Base-by-base conservation (phyloP, 2,113 vertebrate species). In the Onychorhynchus coronatus region DNA sequence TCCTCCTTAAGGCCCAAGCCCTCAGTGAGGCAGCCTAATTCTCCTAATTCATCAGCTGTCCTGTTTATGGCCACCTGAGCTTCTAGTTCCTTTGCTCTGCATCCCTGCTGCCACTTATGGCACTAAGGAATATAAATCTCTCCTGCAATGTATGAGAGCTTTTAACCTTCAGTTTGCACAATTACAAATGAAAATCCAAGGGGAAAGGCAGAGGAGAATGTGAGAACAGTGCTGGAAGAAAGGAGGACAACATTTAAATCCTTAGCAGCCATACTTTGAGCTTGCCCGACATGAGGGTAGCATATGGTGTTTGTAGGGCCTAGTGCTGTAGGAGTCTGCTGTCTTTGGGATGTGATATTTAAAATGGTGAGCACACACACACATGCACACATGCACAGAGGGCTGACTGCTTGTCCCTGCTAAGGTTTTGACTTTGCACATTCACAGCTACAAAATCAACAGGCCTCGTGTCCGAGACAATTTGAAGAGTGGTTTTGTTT, bases 261-360 rank as follows among this genome's bases (percentile, higher is more conserved):
- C 50, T 70, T 37, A 42, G 61, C 30, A 65, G 12, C 35, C 12
- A 4, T 55, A 24, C 46, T 50, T 67, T 56, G 52, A 88, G 20
- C 79, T 89, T 74, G 37, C 35, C 66, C 35, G 75, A 15, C 6
- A 5, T 6, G n/a, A 28, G 12, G 4, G 8, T 16, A 4, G 3
- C 0, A 1, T 15, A 22, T 4, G 6, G 47, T 21, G 31, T 42
- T 61, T 15, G 30, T 41, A 74, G 67, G n/a, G 49, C 33, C 50
- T 59, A 1, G 1, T 30, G 10, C 19, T 61, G 4, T 13, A 71
- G 52, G 24, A 30, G 8, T 31, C 44, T 79, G 27, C 14, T 61
- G 1, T 44, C 47, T 93, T 65, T 70, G 67, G 73, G 65, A 31
- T 58, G 37, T 4, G 14, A 12, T 17, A 16, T 22, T 68, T 39